Percentiles rank a stretch among this genome's conserved stretches.
These are phyloP conservation scores for Dasysyrphus tricinctus DNA, from an alignment of 2,888 invertebrate genomes.

Conservation along the genomic window DNA sequence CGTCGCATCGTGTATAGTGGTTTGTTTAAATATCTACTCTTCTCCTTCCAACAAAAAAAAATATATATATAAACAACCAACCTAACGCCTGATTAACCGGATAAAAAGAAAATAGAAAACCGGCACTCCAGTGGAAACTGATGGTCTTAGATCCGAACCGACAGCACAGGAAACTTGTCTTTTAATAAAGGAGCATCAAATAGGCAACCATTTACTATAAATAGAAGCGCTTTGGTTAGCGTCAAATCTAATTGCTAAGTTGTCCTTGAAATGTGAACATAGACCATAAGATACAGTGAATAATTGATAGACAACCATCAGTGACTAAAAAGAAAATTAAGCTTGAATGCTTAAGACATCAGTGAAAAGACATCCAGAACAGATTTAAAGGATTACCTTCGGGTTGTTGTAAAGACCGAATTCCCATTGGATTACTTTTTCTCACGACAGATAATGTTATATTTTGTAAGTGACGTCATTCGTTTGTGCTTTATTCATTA, in stretches of 20 bases:
- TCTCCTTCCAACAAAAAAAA: constrained; percentile 36
- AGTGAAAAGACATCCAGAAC: not conserved
- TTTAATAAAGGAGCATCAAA: constrained; percentile 21
- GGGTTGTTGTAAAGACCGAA: not conserved
- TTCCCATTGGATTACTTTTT: constrained; percentile 18
- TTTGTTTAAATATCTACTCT: constrained; percentile 1
- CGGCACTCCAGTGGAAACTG: constrained; percentile 39
- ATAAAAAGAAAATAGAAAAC: constrained; percentile 71
- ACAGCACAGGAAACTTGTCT: constrained; percentile 64
- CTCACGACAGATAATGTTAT: constrained; percentile 36
- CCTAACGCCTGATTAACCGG: constrained; percentile 53
- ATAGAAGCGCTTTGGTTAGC: constrained; percentile 76
- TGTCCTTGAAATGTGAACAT: constrained; percentile 81
- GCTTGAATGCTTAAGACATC: not conserved
- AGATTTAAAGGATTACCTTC: not conserved
- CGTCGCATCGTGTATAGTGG: not conserved
- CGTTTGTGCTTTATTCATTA: too few species aligned
- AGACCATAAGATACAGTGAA: constrained; percentile 42
- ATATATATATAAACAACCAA: not conserved
- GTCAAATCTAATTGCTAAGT: constrained; percentile 81
- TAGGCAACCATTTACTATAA: constrained; percentile 75
- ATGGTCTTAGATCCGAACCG: constrained; percentile 39
- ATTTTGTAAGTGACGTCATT: constrained; percentile 56
- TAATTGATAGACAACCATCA: constrained; percentile 11
- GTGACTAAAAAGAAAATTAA: constrained; percentile 21